Base-by-base conservation (phyloP, 2,888 invertebrate genomes). In the Amphiduros pacificus region DNA sequence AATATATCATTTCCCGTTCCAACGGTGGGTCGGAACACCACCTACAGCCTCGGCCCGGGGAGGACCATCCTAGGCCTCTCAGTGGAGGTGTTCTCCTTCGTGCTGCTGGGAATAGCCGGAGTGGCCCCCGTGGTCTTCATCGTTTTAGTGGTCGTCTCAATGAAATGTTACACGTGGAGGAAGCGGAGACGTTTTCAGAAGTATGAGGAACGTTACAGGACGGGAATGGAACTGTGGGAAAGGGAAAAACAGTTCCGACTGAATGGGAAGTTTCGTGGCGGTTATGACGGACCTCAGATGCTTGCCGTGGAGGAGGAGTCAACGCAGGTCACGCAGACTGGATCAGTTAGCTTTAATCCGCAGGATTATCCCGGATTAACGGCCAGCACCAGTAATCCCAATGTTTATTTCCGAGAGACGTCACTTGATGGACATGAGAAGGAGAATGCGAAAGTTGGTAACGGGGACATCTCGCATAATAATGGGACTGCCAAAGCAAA, bases 71-170 rank as follows among this genome's bases (percentile, higher is more conserved):
- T 54, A 27, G 70, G 70, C 29, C 32, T 70, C 22, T 52, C 63
- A 17, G 62, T 67, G 26, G 62, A 64, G 17, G 55, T 60, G 17
- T 65, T 70, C 49, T 64, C 68, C 17, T 70, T 63, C 52, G 58
- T 67, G 26, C 63, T 70, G 44, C 60, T 70, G 31, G 67, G 49
- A 3, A 58, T 70, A 11, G 68, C 61, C 9, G 62, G 61, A 6
- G 58, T 50, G 1, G 68, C 65, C n/a, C 66, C 70, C 2, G 32
- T 69, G 14, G 14, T 67, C n/a, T 67, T 70, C 51, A 52, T 70
- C 22, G 31, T 63, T 32, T 24, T 55, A 20, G 59, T 61, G n/a
- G 36, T 65, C 27, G 40, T 65, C 20, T 22, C 50, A 17, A 65
- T 64, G 62, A 62, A 62, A 48, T 67, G 64, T 40, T 63, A 65